phyloP scores from a whole-genome alignment of 2,888 invertebrate species.

The Tetragonula carbonaria region DNA sequence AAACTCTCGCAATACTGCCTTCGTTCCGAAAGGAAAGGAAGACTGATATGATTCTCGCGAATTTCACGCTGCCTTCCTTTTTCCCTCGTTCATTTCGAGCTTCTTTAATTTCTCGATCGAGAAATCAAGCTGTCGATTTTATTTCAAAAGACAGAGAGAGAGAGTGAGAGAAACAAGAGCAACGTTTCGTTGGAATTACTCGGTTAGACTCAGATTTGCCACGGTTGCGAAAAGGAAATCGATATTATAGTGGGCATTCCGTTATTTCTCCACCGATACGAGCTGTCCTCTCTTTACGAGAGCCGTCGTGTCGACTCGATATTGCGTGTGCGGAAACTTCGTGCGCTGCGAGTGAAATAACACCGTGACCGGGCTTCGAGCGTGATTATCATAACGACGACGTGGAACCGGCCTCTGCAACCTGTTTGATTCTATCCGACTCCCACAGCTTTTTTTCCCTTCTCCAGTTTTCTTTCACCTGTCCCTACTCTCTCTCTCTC shows the following conservation, averaged over 20 bases:
- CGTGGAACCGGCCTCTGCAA: constrained; percentile 29
- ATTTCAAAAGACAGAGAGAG: background rate
- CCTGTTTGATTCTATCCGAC: constrained; percentile 50
- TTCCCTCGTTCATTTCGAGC: background rate
- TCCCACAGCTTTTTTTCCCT: background rate
- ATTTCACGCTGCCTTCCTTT: background rate
- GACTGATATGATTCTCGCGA: too few species aligned
- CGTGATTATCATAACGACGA: constrained; percentile 53
- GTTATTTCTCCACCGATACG: constrained; percentile 7
- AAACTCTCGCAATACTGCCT: background rate
- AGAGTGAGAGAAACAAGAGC: background rate
- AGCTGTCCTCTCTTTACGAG: background rate
- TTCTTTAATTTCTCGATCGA: constrained; percentile 30
- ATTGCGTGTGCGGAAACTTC: constrained; percentile 26
- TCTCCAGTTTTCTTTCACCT: background rate
- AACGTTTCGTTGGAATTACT: constrained; percentile 3
- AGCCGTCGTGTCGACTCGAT: background rate
- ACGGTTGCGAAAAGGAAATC: constrained; percentile 6
- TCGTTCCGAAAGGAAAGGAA: too few species aligned
- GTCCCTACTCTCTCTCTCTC: background rate
- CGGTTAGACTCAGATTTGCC: background rate
- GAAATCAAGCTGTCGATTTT: constrained; percentile 8
- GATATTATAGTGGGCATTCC: constrained; percentile 7
- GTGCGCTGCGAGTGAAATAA: constrained; percentile 17
- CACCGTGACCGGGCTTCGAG: constrained; percentile 23